A percentile compares a stretch with the other conserved stretches of the same genome.
phyloP scores from a whole-genome alignment of 2,888 invertebrate genomes.

The Monopis laevigella region DNA sequence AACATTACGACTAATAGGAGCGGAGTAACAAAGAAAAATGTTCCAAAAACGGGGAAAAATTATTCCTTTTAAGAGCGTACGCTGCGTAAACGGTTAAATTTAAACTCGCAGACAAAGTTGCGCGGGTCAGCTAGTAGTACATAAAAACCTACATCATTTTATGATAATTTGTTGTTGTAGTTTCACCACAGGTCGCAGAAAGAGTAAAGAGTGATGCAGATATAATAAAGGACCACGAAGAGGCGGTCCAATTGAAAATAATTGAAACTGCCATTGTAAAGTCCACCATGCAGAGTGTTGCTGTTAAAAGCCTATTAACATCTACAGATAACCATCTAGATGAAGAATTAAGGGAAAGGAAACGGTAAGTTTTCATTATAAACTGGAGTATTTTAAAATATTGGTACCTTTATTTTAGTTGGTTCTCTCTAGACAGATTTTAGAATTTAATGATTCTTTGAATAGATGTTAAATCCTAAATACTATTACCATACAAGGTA shows the following conservation, averaged over 20 bases:
- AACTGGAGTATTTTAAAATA: neutral
- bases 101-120: too few relatives aligned
- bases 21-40: too few relatives aligned
- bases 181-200: conserved; percentile 25
- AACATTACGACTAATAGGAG: too few relatives aligned
- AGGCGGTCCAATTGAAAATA: conserved; percentile 30
- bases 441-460: too few relatives aligned
- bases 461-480: too few relatives aligned
- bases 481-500: too few relatives aligned
- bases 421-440: too few relatives aligned
- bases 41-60: too few relatives aligned
- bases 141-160: neutral
- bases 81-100: too few relatives aligned
- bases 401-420: too few relatives aligned
- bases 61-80: too few relatives aligned
- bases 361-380: conserved; percentile 32
- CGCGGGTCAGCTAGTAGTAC: too few relatives aligned
- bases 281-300: conserved; percentile 31
- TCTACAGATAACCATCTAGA: conserved; percentile 27
- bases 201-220: conserved; percentile 22
- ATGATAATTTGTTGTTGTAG: conserved; percentile 21
- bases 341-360: conserved; percentile 32
- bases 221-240: conserved; percentile 27
- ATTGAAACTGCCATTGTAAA: conserved; percentile 39
- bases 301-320: conserved; percentile 31